A percentile compares a stretch with the other conserved stretches of the same genome.
Conservation (phyloP, 2,888 invertebrate species). For the Chorisops tibialis region DNA sequence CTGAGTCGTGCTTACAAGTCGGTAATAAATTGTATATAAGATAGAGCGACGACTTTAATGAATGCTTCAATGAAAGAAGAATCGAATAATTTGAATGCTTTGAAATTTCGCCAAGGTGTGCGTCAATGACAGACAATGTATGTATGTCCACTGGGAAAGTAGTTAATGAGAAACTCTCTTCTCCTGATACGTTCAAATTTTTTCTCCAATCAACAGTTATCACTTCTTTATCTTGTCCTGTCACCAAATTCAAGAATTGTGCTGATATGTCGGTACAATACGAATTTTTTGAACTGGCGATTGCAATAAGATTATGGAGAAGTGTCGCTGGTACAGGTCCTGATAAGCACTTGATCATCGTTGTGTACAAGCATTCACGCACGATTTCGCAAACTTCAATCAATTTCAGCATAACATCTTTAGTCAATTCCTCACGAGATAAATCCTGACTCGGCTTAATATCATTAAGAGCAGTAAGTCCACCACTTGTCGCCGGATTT, state of each 20-base stretch:
- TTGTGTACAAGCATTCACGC: constrained; percentile 43
- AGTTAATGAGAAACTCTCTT: constrained; percentile 44
- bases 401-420: constrained; percentile 45
- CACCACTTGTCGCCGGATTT: neutral
- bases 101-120: constrained; percentile 48
- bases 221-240: constrained; percentile 49
- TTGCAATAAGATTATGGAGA: constrained; percentile 47
- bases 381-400: constrained; percentile 45
- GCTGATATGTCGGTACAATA: constrained; percentile 47
- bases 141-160: constrained; percentile 49
- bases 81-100: constrained; percentile 45
- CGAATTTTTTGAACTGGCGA: constrained; percentile 46
- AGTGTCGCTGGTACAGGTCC: constrained; percentile 44
- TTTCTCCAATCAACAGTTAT: constrained; percentile 50
- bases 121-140: constrained; percentile 50
- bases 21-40: constrained; percentile 46
- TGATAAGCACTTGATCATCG: constrained; percentile 47
- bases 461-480: constrained; percentile 16
- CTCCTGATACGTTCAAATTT: constrained; percentile 43
- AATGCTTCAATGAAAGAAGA: constrained; percentile 48
- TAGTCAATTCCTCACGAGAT: constrained; percentile 37
- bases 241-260: constrained; percentile 46
- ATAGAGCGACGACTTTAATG: constrained; percentile 47
- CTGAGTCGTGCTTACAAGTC: constrained; percentile 37
- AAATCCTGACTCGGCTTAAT: constrained; percentile 23